Conservation (phyloP, 2,888 invertebrate genomes). For the Augiades crinisus region DNA sequence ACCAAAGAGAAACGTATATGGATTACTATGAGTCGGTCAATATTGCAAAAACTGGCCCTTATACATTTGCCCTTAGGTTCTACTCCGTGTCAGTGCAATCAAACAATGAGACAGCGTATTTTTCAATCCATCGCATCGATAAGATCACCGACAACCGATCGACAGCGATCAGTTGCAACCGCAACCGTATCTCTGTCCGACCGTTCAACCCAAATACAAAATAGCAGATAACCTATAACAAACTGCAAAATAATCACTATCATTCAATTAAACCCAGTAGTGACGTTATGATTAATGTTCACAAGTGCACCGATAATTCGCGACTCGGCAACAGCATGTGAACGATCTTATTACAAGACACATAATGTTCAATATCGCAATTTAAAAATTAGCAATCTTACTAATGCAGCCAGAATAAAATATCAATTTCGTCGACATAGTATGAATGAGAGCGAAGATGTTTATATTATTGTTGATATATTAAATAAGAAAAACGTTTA, state of each 20-base stretch:
- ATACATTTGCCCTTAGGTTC: slow-evolving; percentile 3
- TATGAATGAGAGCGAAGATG: no score
- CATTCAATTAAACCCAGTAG: slow-evolving; percentile 37
- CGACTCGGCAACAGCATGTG: neutral
- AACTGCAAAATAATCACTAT: slow-evolving; percentile 33
- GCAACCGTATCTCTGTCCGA: slow-evolving; percentile 33
- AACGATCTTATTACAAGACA: neutral
- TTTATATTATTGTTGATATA: no score
- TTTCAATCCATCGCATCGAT: slow-evolving; percentile 22
- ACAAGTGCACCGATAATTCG: slow-evolving; percentile 24
- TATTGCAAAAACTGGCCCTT: neutral
- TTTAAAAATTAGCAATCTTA: neutral
- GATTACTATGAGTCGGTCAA: no score
- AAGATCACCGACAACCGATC: slow-evolving; percentile 23
- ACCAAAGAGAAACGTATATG: no score
- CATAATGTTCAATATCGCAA: slow-evolving; percentile 4
- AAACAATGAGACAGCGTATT: slow-evolving; percentile 19
- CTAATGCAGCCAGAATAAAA: slow-evolving; percentile 29
- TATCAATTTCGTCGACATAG: slow-evolving; percentile 30
- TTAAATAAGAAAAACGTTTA: no score
- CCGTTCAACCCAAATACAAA: slow-evolving; percentile 44
- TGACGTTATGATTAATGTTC: slow-evolving; percentile 35
- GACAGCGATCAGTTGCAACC: slow-evolving; percentile 34
- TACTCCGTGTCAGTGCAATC: slow-evolving; percentile 2
- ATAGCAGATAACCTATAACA: slow-evolving; percentile 35